Conservation (phyloP, 1,140 invertebrate species). For the Orussus abietinus region DNA sequence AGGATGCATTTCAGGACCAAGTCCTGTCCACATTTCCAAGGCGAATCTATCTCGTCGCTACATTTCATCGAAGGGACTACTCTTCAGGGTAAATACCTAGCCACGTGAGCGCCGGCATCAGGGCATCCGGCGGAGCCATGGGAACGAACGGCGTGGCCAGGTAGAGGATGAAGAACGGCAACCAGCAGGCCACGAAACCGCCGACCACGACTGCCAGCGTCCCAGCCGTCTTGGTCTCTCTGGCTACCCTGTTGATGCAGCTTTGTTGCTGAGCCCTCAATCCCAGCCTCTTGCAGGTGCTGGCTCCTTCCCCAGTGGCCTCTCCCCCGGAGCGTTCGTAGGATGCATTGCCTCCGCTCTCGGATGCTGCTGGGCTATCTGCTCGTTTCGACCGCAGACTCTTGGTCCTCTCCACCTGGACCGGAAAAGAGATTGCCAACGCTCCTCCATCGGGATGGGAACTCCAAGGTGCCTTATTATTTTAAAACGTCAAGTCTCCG, state of each 20-base stretch:
- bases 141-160: constrained; percentile 71
- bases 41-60: too few species aligned
- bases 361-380: not conserved
- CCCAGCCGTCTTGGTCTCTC: constrained; percentile 84
- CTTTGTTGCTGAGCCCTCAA: constrained; percentile 32
- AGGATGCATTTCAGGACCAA: constrained; percentile 1
- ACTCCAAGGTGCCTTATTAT: too few species aligned
- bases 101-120: constrained; percentile 85
- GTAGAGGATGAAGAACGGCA: constrained; percentile 86
- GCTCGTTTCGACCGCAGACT: constrained; percentile 4
- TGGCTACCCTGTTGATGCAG: constrained; percentile 40
- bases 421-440: too few species aligned
- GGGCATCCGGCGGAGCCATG: constrained; percentile 34
- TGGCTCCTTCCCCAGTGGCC: not conserved
- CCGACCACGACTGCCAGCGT: constrained; percentile 89
- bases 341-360: constrained; percentile 1
- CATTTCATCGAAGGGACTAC: too few species aligned
- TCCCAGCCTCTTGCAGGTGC: constrained; percentile 24
- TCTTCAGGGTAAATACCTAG: too few species aligned
- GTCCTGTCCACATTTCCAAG: not conserved
- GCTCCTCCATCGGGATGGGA: too few species aligned
- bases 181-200: constrained; percentile 86
- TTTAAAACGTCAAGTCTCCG: too few species aligned
- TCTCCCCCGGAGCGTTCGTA: not conserved
- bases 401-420: constrained; percentile 15